These are phyloP conservation scores for Synanthedon formicaeformis DNA, from an alignment of 2,888 invertebrate species.

Conservation along the genomic window DNA sequence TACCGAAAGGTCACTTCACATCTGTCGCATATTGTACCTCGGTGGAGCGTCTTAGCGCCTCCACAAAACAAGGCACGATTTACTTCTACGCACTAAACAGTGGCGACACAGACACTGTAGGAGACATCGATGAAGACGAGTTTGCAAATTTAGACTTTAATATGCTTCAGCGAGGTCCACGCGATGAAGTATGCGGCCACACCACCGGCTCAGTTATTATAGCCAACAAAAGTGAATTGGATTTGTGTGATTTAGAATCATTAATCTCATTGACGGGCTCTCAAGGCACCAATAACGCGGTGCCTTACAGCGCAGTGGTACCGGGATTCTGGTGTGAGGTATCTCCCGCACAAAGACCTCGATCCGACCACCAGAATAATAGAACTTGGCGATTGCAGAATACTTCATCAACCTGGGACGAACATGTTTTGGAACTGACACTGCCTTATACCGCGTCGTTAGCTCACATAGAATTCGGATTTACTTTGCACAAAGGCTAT, in stretches of 20 bases:
- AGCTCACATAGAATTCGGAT: constrained; percentile 92
- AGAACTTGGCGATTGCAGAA: constrained; percentile 91
- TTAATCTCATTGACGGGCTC: constrained; percentile 83
- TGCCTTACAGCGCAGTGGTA: constrained; percentile 85
- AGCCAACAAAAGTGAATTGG: constrained; percentile 72
- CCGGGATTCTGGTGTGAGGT: constrained; percentile 95
- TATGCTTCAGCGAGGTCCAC: constrained; percentile 49
- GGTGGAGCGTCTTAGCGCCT: constrained; percentile 87
- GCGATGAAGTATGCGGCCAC: constrained; percentile 41
- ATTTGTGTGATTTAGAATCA: constrained; percentile 72
- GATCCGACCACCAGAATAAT: constrained; percentile 89
- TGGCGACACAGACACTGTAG: constrained; percentile 77
- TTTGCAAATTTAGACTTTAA: constrained; percentile 59
- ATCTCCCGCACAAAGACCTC: constrained; percentile 90
- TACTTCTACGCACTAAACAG: constrained; percentile 85
- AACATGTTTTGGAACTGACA: constrained; percentile 91
- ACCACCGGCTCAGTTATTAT: constrained; percentile 46
- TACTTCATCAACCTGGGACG: constrained; percentile 92
- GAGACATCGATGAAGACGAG: constrained; percentile 80
- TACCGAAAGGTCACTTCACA: constrained; percentile 79
- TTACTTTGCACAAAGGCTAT: constrained; percentile 83
- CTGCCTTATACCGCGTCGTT: constrained; percentile 82
- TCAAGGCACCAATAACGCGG: constrained; percentile 70
- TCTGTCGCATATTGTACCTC: constrained; percentile 90
- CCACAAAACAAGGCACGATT: constrained; percentile 82